A percentile compares a stretch with the other conserved stretches of the same genome.
These are phyloP conservation scores for Charina bottae DNA, from an alignment of 2,113 vertebrate species.

Conservation along the genomic window DNA sequence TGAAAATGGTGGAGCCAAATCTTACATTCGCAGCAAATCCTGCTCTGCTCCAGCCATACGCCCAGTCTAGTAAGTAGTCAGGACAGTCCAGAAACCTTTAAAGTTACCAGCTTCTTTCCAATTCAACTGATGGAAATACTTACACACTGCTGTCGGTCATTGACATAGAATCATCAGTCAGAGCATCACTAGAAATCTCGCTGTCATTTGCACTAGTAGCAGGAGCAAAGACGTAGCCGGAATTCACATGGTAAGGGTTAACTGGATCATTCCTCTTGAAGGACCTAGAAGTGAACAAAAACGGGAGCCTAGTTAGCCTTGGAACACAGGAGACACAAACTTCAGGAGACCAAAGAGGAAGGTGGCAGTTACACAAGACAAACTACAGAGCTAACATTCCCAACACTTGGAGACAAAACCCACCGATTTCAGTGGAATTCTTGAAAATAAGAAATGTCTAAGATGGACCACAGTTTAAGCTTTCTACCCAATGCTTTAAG, in stretches of 20 bases:
- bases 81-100: not conserved
- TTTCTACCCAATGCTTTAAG: not conserved
- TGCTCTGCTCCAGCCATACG: not conserved
- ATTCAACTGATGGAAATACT: slow-evolving; percentile 66
- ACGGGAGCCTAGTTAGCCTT: not conserved
- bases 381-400: not conserved
- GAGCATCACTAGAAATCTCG: slow-evolving; percentile 93
- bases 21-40: not conserved
- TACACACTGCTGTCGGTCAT: slow-evolving; percentile 97
- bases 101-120: not conserved
- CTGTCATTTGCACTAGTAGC: slow-evolving; percentile 96
- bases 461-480: not conserved
- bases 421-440: not conserved
- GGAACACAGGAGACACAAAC: not conserved
- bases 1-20: not conserved
- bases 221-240: slow-evolving; percentile 89
- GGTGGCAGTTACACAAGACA: too few relatives aligned
- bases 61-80: not conserved
- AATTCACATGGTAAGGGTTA: slow-evolving; percentile 84
- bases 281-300: slow-evolving; percentile 74
- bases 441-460: not conserved
- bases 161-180: slow-evolving; percentile 95
- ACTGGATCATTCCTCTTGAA: slow-evolving; percentile 84
- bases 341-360: slow-evolving; percentile 2
- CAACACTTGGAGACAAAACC: not conserved